A percentile compares a stretch with the other conserved stretches of the same genome.
Evolutionary conservation across 2,797 vertebrate genomes (phyloP).

Genomic region (Odontamblyopus lacepedii): DNA sequence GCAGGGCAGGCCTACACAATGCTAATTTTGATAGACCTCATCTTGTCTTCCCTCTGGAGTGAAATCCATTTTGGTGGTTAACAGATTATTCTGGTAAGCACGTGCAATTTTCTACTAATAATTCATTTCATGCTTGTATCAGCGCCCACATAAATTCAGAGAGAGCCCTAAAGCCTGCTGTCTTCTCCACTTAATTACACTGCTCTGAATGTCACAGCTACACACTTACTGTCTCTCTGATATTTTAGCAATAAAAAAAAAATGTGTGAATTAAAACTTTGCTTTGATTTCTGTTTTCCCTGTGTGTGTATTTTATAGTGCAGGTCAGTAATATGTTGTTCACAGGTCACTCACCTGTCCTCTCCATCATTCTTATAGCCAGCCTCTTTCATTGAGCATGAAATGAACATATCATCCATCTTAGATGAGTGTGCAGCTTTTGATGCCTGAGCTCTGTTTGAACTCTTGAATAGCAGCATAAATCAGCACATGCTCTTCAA

Average conservation of each 20-base stretch:
- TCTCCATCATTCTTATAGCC: slow-evolving; percentile 32
- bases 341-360: slow-evolving; percentile 25
- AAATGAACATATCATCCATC: slow-evolving; percentile 45
- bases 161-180: slow-evolving; percentile 62
- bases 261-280: not conserved
- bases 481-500: slow-evolving; percentile 49
- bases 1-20: slow-evolving; percentile 20
- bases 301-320: not conserved
- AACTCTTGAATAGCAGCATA: slow-evolving; percentile 58
- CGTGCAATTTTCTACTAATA: slow-evolving; percentile 59
- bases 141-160: slow-evolving; percentile 65
- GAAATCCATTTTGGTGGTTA: slow-evolving; percentile 52
- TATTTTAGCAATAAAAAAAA: not conserved
- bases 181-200: slow-evolving; percentile 70
- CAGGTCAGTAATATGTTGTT: not conserved
- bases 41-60: slow-evolving; percentile 31
- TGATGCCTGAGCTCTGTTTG: slow-evolving; percentile 54
- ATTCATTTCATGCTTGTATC: slow-evolving; percentile 69
- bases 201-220: slow-evolving; percentile 5
- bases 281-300: not conserved
- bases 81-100: slow-evolving; percentile 57
- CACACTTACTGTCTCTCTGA: not conserved
- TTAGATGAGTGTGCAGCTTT: slow-evolving; percentile 22
- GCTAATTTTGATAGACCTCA: slow-evolving; percentile 27
- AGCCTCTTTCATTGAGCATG: slow-evolving; percentile 32